Percentiles rank a stretch among this genome's conserved stretches.
These are phyloP conservation scores for Andrena fulva DNA, from an alignment of 2,888 invertebrate genomes.

Conservation along the genomic window DNA sequence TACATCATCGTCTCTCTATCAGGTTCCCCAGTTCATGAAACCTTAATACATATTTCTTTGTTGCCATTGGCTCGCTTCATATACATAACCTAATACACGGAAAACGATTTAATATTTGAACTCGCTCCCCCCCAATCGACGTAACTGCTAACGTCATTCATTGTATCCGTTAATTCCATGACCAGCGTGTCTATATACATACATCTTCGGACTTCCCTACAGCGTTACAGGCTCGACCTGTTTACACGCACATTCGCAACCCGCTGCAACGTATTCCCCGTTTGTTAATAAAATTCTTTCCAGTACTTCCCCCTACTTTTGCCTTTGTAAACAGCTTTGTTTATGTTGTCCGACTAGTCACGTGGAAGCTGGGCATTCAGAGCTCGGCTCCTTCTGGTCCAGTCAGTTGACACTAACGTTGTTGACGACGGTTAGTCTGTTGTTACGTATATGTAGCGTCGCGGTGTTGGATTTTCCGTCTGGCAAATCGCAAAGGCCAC, in stretches of 20 bases:
- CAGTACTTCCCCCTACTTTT: neutral
- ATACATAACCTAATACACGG: slow-evolving; percentile 15
- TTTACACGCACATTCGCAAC: neutral
- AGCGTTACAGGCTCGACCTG: neutral
- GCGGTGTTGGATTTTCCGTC: slow-evolving; percentile 37
- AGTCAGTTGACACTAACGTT: slow-evolving; percentile 14
- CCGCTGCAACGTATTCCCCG: neutral
- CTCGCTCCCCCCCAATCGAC: slow-evolving; percentile 22
- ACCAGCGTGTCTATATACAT: slow-evolving; percentile 1
- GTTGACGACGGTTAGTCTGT: neutral
- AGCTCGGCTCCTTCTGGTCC: slow-evolving; percentile 1
- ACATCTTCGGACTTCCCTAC: slow-evolving; percentile 2
- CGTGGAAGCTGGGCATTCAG: neutral
- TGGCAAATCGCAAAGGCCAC: slow-evolving; percentile 38
- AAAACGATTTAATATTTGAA: slow-evolving; percentile 41
- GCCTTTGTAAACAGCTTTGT: neutral
- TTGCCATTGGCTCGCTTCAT: slow-evolving; percentile 5
- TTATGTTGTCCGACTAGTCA: slow-evolving; percentile 3
- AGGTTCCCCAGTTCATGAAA: neutral
- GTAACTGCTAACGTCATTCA: slow-evolving; percentile 38
- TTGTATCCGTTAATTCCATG: slow-evolving; percentile 20
- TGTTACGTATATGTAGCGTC: slow-evolving; percentile 8
- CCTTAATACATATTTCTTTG: slow-evolving; percentile 17
- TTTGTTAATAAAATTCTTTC: neutral
- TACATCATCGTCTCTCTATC: neutral